Evolutionary conservation across 2,888 invertebrate species (phyloP), one percentile per base, ranked within the genome.

Genomic region (Fissipunctia ypsillon): DNA sequence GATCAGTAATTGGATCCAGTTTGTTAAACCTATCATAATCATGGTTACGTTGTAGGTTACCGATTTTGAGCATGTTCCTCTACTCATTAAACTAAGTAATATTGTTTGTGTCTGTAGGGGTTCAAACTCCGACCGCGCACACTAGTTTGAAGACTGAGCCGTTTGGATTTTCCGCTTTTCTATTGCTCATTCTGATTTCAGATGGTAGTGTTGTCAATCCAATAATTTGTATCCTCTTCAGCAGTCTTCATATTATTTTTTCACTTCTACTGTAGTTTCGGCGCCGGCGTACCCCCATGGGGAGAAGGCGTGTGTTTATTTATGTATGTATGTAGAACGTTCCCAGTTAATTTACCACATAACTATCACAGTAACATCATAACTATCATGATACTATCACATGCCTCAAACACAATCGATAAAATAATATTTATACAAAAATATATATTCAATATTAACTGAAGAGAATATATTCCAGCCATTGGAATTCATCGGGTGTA

Each of bases 401-500:
- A 14, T 7, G 63, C 22, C 56, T 54, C n/a, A 14, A 57, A 48
- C 25, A 28, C 25, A 63, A 73, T 65, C 14, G 43, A 41, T 61
- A 71, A 72, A 73, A 60, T 72, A 7, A 43, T 31, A 48, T 56
- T 25, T 74, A 70, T 25, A 25, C 60, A 67, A 63, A 71, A 50
- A 50, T 5, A 5, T 25, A 35, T 25, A 41, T 48, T 52, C 16
- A 72, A 57, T 78, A 78, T 69, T 57, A n/a, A 67, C 50, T 50
- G 43, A 57, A 57, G 9, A 31, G 16, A 48, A 25, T 54, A 54
- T 75, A 69, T 48, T 12, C 43, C 0, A 76, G 16, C 10, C 52
- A 45, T 78, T 69, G 50, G 69, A 72, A 78, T 79, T 85, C 76
- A 48, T 69, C 60, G 48, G 67, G 52, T 60, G 65, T 64, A 64